Base-by-base conservation (phyloP, 2,888 invertebrate species). In the Charanyca ferruginea region DNA sequence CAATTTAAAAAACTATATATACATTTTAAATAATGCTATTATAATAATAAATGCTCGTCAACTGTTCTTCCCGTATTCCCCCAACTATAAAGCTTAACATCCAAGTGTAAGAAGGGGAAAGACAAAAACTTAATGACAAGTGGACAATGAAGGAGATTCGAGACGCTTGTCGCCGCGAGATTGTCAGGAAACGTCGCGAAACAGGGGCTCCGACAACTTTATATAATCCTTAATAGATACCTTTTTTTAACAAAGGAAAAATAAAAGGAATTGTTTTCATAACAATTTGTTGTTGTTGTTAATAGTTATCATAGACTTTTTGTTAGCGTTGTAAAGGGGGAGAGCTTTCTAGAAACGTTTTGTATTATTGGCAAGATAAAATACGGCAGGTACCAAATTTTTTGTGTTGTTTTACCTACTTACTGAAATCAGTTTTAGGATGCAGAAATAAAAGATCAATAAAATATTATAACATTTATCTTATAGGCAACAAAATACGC, bases 61-160 rank as follows among this genome's bases (percentile, higher is more conserved):
- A 4, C 16, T 3, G 13, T 38, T 16, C 9, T 41, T 1, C 1
- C 83, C 28, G 81, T 92, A 73, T 88, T 82, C 81, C 73, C 53
- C 62, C 35, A 60, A 66, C 76, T 75, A 79, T 89, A 89, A n/a
- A 90, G 87, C 89, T 85, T 86, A 85, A 85, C 83, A 87, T 84
- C 87, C 83, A 84, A 93, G 91, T 89, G 88, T 87, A 89, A 90
- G 90, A 89, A 89, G 88, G 92, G 87, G 87, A 85, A 89, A 92
- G 91, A 94, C 94, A 93, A 95, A 93, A 95, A 93, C 94, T 94
- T 95, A 94, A 95, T 95, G 95, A 95, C 95, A 94, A 94, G 94
- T 94, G 95, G 95, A 95, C 95, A 94, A 93, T 91, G 91, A 90
- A 88, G 85, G 87, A 87, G 92, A 95, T 95, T 94, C 88, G 95